Base-by-base conservation (phyloP, 1,140 invertebrate species). In the Drosophila repletoides region DNA sequence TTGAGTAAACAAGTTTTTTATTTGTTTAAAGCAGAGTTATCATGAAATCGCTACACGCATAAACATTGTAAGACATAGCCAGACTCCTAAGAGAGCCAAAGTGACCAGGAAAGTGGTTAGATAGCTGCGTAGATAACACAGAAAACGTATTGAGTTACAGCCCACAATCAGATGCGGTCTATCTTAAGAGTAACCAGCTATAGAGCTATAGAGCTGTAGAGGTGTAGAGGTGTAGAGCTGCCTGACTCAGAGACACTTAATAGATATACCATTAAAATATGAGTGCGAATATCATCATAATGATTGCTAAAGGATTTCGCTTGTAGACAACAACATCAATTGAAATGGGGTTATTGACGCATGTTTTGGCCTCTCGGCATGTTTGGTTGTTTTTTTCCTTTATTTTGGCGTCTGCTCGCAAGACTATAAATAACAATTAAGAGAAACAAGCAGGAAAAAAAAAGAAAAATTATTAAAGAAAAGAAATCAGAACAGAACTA, bases 311-410 rank as follows among this genome's bases (percentile, higher is more conserved):
- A 51, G 58, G 59, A 73, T 76, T 66, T 53, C 55, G 28, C 43
- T 58, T 38, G 49, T 45, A 67, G 48, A 36, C 41, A 72, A 64
- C 53, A n/a, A 55, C 34, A 56, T 67, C 38, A 56, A 61, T 33
- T 12, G 36, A 46, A 83, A 83, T 84, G 79, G 36, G 79, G 79
- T 83, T 83, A 83, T 83, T 83, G 79, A 83, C 79, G 79, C 79
- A 84, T 74, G 65, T 67, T 77, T 63, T 52, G 61, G 63, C 63
- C 76, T 68, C 66, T 53, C 41, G 12, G 45, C 51, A 43, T 63
- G 29, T 49, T 66, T 53, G 21, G 15, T 60, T 75, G 60, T 81
- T 81, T 76, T n/a, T n/a, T n/a, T n/a, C n/a, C n/a, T n/a, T 58
- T 58, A 60, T 72, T 81, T 58, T 41, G 65, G 45, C 65, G 55